Base-by-base conservation (phyloP, 2,113 vertebrate genomes). In the Gasterosteus aculeatus region DNA sequence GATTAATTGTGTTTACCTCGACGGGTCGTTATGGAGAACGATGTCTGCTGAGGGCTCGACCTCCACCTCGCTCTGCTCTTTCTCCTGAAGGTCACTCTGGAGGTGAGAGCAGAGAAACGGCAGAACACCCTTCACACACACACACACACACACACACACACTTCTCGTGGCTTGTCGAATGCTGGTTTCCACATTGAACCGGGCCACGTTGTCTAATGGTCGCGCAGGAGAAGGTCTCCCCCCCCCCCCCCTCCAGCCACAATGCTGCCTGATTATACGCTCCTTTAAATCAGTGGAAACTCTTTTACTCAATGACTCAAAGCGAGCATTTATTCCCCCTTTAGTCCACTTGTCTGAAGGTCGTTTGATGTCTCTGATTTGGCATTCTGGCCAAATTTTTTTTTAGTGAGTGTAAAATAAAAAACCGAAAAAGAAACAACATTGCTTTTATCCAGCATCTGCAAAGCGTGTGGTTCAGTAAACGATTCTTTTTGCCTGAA, bases 1-100 rank as follows among this genome's bases (percentile, higher is more conserved):
- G 90, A 93, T 93, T 92, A 77, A 92, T 93, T 84, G 59, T 92
- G 88, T 93, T 94, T 92, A 92, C 86, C 75, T 78, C 54, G 0
- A 41, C 41, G 76, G 78, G 87, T 85, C 87, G 68, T 84, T 85
- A 65, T 31, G 67, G 39, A 86, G 74, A 89, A 82, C 66, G 62
- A 57, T n/a, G 69, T 80, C 38, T 83, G 74, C 71, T 73, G 19
- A 56, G 42, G 66, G 47, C 11, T 66, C 70, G 68, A 80, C 79
- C 78, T 87, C 62, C 2, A 58, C 72, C 38, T 11, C 14, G 19
- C 41, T 44, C 51, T 19, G 16, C 59, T 63, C 18, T 60, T 68
- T 41, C 58, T 41, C 64, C 29, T 71, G 70, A 77, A 78, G 81
- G 81, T 85, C 59, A 38, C 35, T 0, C 35, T 0, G 1, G 5